Evolutionary conservation across 2,888 invertebrate species (phyloP).

Genomic region (Hesperia comma): DNA sequence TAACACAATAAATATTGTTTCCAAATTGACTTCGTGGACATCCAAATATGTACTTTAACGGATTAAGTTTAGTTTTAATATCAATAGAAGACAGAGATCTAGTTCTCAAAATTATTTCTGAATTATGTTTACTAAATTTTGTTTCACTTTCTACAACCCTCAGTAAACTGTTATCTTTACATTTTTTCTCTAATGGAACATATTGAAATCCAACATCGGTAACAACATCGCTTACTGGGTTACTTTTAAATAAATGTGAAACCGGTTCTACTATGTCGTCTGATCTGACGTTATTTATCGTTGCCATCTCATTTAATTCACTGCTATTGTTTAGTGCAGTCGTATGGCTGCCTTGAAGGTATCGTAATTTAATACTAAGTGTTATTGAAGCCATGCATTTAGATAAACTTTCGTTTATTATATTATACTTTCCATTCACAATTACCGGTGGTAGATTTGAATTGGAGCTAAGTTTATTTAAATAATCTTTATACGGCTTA

Average conservation of each 20-base stretch:
- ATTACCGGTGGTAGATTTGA: conserved; percentile 46
- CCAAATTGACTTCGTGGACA: conserved; percentile 50
- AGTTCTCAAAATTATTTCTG: conserved; percentile 49
- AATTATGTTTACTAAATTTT: conserved; percentile 12
- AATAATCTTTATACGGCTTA: conserved; percentile 55
- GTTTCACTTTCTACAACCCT: conserved; percentile 53
- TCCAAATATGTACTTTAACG: conserved; percentile 65
- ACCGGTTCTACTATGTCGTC: neutral
- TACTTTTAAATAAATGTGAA: neutral
- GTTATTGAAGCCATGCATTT: conserved; percentile 62
- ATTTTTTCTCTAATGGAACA: neutral
- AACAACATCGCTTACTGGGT: neutral
- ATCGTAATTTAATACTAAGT: conserved; percentile 58
- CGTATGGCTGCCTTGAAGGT: conserved; percentile 4
- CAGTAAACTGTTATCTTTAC: conserved; percentile 19
- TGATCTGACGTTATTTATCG: neutral
- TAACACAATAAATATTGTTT: conserved; percentile 64
- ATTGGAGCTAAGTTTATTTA: conserved; percentile 49
- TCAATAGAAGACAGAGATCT: conserved; percentile 58
- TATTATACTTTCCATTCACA: conserved; percentile 53
- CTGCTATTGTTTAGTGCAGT: neutral
- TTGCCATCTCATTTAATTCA: neutral
- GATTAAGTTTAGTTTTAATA: conserved; percentile 46
- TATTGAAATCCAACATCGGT: neutral
- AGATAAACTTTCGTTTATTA: conserved; percentile 61